Base-by-base conservation (phyloP, 2,113 vertebrate genomes). In the Aspiorhynchus laticeps region DNA sequence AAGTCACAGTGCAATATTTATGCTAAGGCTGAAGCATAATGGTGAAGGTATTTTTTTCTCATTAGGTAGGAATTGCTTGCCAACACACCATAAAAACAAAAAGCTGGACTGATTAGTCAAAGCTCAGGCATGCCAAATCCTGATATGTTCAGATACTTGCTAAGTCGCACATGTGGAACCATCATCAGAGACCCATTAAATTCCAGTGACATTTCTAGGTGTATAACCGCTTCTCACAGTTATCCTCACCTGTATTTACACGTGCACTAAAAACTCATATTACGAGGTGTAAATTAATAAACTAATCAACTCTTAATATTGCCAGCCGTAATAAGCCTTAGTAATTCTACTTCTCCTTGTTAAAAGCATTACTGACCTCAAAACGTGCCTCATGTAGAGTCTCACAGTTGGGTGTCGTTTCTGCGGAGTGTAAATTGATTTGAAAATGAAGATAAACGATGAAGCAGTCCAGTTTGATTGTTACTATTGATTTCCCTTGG, bases 341-440 rank as follows among this genome's bases (percentile, higher is more conserved):
- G 74, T 79, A 86, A 36, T 38, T 53, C 53, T 67, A 41, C 46
- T 21, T 75, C 5, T n/a, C 38, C 85, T 36, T 74, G 43, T 87
- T 86, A 71, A 82, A 88, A 61, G 83, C 77, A 26, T 48, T 81
- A 91, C 41, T 91, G 89, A 91, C 81, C n/a, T 21, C 59, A 75
- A 87, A 82, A 75, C 38, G 1, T 56, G 81, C 26, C n/a, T 75
- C 8, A 82, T 36, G 33, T 65, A 82, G 19, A n/a, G 19, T 53
- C 75, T 73, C 80, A 56, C 80, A 38, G 80, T 88, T 84, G 84
- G 81, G 85, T 78, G 87, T 86, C 53, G 33, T 53, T 46, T 88
- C 56, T 87, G 79, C 69, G 84, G 77, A 88, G 88, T 88, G 74
- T 65, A 87, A 92, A 93, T 90, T 77, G n/a, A 85, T 91, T 88